These are phyloP conservation scores for Diadumene lineata DNA, from an alignment of 92 coral and sea anemone genomes.

Conservation along the genomic window DNA sequence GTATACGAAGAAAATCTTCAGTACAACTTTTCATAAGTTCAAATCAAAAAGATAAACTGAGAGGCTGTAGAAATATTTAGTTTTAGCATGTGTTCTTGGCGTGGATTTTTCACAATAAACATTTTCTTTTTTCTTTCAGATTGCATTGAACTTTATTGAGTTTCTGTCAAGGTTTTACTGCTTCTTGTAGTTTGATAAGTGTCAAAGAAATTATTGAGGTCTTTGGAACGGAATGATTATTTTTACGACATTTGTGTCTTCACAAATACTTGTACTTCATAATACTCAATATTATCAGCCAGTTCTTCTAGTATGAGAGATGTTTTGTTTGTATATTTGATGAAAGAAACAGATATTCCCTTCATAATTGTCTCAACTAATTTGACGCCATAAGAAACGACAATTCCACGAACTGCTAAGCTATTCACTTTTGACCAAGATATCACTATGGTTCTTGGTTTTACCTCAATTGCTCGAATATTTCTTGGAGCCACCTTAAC, in stretches of 20 bases:
- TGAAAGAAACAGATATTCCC: neutral
- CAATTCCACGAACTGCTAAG: constrained; percentile 18
- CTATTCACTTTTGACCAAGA: constrained; percentile 32
- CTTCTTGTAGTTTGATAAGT: too few relatives aligned
- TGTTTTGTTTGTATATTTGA: neutral
- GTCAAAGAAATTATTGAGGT: too few relatives aligned
- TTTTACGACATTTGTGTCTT: constrained; percentile 33
- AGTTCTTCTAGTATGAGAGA: constrained; percentile 2
- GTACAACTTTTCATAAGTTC: too few relatives aligned
- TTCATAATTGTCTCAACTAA: neutral
- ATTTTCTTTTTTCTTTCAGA: too few relatives aligned
- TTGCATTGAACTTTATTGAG: too few relatives aligned
- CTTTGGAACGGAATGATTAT: constrained; percentile 29
- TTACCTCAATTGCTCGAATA: constrained; percentile 8
- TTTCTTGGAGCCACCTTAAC: constrained; percentile 13
- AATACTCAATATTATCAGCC: neutral
- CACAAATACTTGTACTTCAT: constrained; percentile 34
- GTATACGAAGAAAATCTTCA: too few relatives aligned
- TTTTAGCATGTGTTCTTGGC: too few relatives aligned
- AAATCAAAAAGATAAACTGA: too few relatives aligned
- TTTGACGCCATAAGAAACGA: constrained; percentile 24
- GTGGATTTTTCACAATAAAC: too few relatives aligned
- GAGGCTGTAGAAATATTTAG: too few relatives aligned
- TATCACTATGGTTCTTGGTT: constrained; percentile 11
- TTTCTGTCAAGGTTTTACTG: too few relatives aligned